Conservation (phyloP, 2,113 vertebrate species). For the Pipa parva region DNA sequence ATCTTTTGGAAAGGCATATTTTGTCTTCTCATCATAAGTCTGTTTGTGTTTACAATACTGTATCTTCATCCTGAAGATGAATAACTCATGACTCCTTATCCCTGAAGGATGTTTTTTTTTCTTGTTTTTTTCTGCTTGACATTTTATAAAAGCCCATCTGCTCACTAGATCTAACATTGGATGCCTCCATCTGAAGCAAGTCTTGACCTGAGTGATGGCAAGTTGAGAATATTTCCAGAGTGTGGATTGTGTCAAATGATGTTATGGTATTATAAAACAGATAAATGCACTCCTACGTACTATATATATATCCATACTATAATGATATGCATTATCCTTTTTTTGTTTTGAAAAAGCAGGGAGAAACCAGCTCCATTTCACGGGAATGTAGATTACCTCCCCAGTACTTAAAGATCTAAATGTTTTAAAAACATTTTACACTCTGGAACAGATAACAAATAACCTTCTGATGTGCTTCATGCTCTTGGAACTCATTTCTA, state of each 20-base stretch:
- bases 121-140: slow-evolving; percentile 14
- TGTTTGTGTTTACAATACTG: slow-evolving; percentile 15
- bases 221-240: not conserved
- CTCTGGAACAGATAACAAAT: no score
- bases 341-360: not conserved
- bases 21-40: not conserved
- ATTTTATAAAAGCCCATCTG: slow-evolving; percentile 33
- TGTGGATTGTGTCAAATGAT: slow-evolving; percentile 21
- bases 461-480: no score
- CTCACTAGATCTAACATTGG: slow-evolving; percentile 27
- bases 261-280: slow-evolving; percentile 2
- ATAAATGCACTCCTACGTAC: not conserved
- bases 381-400: no score
- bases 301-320: no score
- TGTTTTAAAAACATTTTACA: no score
- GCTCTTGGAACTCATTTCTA: no score
- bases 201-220: slow-evolving; percentile 21
- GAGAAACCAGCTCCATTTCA: not conserved
- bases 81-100: slow-evolving; percentile 32
- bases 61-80: slow-evolving; percentile 7
- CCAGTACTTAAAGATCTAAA: no score
- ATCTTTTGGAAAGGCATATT: not conserved
- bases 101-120: slow-evolving; percentile 19
- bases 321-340: no score
- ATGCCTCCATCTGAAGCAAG: slow-evolving; percentile 29